Evolutionary conservation across 2,888 invertebrate species (phyloP).

Genomic region (Carterocephalus palaemon): DNA sequence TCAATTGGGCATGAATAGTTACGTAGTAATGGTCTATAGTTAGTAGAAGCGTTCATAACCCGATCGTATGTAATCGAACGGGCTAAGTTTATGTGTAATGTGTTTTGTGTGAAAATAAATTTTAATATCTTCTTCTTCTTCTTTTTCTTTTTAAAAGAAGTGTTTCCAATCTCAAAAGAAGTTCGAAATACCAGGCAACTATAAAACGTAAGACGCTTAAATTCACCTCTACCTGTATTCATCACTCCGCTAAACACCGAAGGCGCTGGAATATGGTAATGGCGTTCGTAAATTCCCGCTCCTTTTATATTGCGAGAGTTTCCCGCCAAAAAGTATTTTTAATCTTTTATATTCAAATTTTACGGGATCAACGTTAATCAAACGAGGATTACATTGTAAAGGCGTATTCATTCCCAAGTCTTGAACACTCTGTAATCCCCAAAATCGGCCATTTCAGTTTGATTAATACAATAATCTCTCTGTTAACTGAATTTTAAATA

Average conservation of each 20-base stretch:
- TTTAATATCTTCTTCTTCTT: too few species aligned
- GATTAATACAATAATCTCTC: slow-evolving; percentile 23
- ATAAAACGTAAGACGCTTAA: slow-evolving; percentile 11
- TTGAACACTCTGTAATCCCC: slow-evolving; percentile 18
- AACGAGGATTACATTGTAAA: slow-evolving; percentile 24
- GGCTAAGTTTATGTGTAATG: too few species aligned
- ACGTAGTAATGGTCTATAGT: too few species aligned
- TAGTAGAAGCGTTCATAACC: too few species aligned
- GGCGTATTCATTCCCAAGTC: slow-evolving; percentile 21
- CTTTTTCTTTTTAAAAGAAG: too few species aligned
- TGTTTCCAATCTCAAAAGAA: slow-evolving; percentile 3
- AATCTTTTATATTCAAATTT: slow-evolving; percentile 26
- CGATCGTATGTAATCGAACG: too few species aligned
- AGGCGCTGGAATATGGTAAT: slow-evolving; percentile 22
- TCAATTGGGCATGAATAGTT: too few species aligned
- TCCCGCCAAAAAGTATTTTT: slow-evolving; percentile 25
- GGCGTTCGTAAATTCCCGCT: slow-evolving; percentile 21
- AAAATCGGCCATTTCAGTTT: slow-evolving; percentile 19
- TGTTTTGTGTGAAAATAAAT: too few species aligned
- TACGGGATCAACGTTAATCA: slow-evolving; percentile 26
- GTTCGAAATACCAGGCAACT: background rate
- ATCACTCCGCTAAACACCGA: slow-evolving; percentile 19
- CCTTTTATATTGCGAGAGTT: slow-evolving; percentile 25
- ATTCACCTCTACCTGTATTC: slow-evolving; percentile 13
- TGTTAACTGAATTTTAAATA: slow-evolving; percentile 17